Base-by-base conservation (phyloP, 2,113 vertebrate genomes). In the Chaetodon auriga region DNA sequence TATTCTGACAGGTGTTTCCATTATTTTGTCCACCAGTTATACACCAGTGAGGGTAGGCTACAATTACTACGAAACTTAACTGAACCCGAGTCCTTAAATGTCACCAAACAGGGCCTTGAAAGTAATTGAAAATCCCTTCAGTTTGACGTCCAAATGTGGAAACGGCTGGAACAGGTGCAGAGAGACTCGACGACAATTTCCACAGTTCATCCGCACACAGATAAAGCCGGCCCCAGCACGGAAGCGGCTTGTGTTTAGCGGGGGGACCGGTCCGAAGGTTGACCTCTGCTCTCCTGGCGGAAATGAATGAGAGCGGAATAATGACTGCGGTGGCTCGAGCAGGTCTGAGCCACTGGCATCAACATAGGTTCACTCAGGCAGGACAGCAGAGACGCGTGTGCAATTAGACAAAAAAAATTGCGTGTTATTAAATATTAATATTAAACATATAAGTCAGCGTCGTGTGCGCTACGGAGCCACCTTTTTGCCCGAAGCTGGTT, bases 261-360 rank as follows among this genome's bases (percentile, higher is more conserved):
- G 9, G 64, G 61, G 9, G 70, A 57, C 18, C 1, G 35, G 64
- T 75, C 62, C n/a, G 5, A 15, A 9, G 64, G 49, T 43, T 70
- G 83, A 81, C 72, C 83, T 72, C 66, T 72, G 83, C 58, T 58
- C 70, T 80, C 57, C 76, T 35, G 49, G 43, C 46, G 66, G 65
- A 61, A 38, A 35, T 8, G 35, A 36, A 53, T 46, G 10, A 21
- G 62, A 43, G 48, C 68, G 57, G 68, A 81, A 91, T 86, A 70
- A 87, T 90, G 87, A 90, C 2, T 83, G 68, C 46, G 36, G 78
- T 46, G 83, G 88, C 89, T 51, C 62, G 7, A 13, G 46, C 62
- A 51, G 90, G 85, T 90, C 14, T 35, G 43, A 65, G 41, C 23
- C 60, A 7, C 43, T 6, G 55, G 43, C 25, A 3, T 38, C 57